Conservation (phyloP, 1,140 invertebrate genomes). For the Polyergus mexicanus region DNA sequence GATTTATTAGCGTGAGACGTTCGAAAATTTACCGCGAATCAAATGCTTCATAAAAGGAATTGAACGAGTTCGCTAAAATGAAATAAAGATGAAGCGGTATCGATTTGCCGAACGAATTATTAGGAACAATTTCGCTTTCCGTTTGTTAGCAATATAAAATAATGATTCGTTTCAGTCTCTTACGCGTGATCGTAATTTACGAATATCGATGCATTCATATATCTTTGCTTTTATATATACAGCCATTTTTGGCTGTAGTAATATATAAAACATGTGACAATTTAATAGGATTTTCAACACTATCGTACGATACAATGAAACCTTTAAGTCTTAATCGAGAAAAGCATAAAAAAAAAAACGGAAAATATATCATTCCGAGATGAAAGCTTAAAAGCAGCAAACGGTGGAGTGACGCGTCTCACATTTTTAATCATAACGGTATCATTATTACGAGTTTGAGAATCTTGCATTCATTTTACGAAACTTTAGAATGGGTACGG, state of each 20-base stretch:
- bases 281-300: background rate
- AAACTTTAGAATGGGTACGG: constrained; percentile 59
- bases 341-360: constrained; percentile 43
- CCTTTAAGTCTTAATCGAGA: constrained; percentile 12
- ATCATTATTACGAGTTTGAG: constrained; percentile 37
- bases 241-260: background rate
- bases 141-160: constrained; percentile 27
- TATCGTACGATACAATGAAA: background rate
- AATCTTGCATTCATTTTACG: constrained; percentile 14
- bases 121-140: constrained; percentile 48
- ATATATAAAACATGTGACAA: background rate
- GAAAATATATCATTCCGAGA: constrained; percentile 6
- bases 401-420: constrained; percentile 35
- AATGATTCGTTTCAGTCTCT: constrained; percentile 58
- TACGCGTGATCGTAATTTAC: constrained; percentile 36
- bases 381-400: constrained; percentile 40
- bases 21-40: constrained; percentile 20
- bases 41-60: constrained; percentile 7
- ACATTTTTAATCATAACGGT: constrained; percentile 40
- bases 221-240: background rate
- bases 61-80: constrained; percentile 12
- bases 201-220: background rate
- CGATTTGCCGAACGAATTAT: constrained; percentile 23
- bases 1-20: constrained; percentile 46
- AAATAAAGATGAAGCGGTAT: constrained; percentile 12